A percentile compares a stretch with the other conserved stretches of the same genome.
phyloP scores from a whole-genome alignment of 2,888 invertebrate species.

The Microctonus aethiopoides region DNA sequence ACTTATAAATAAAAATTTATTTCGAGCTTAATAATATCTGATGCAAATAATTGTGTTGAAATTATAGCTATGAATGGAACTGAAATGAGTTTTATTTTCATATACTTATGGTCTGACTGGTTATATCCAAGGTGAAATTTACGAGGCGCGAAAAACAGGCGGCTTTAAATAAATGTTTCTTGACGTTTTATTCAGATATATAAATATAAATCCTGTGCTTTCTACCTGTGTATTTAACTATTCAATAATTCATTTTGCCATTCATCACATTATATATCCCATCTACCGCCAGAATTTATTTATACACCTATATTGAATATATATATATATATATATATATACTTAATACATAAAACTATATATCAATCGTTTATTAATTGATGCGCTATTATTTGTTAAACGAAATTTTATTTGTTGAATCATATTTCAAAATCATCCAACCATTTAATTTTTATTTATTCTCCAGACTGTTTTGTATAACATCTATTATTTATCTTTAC shows the following conservation, averaged over 20 bases:
- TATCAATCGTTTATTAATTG: background rate
- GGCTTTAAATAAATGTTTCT: constrained; percentile 13
- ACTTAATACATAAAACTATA: constrained; percentile 20
- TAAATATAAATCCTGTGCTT: constrained; percentile 9
- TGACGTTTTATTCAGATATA: background rate
- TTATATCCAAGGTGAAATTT: constrained; percentile 2
- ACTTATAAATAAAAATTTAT: no score
- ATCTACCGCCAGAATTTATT: no score
- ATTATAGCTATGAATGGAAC: background rate
- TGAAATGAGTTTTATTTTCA: background rate
- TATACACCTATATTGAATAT: background rate
- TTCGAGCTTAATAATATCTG: background rate
- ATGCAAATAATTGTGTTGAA: background rate
- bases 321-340: no score
- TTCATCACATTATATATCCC: constrained; percentile 51
- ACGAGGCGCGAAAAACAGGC: constrained; percentile 27
- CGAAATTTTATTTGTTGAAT: background rate
- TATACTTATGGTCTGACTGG: background rate
- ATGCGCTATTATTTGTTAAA: background rate
- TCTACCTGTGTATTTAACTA: constrained; percentile 60
- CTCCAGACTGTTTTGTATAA: constrained; percentile 31
- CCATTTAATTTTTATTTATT: constrained; percentile 38
- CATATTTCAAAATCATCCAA: background rate
- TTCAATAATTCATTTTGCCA: constrained; percentile 62
- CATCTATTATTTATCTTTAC: constrained; percentile 33